A percentile compares a stretch with the other conserved stretches of the same genome.
phyloP scores from a whole-genome alignment of 2,797 vertebrate species.

The Artibeus lituratus region DNA sequence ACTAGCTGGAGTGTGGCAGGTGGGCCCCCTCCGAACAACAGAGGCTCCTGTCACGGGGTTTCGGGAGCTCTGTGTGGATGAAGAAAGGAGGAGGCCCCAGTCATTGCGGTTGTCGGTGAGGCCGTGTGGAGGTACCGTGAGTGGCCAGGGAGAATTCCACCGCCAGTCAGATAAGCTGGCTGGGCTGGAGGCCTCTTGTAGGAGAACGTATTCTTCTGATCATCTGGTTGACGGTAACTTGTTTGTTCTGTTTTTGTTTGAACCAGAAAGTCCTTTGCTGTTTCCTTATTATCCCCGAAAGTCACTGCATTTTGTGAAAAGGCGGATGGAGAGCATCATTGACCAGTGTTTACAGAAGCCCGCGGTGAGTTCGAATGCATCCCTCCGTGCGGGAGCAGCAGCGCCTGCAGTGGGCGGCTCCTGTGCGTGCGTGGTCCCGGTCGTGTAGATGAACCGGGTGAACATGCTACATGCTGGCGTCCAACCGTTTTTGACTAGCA shows the following conservation, averaged over 20 bases:
- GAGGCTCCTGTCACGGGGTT: background rate
- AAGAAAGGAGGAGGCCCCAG: no score
- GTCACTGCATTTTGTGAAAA: constrained; percentile 96
- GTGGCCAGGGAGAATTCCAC: background rate
- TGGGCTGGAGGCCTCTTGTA: background rate
- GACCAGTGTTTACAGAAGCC: constrained; percentile 95
- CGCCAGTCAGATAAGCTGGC: accelerated
- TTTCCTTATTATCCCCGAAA: constrained; percentile 96
- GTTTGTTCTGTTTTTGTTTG: constrained; percentile 64
- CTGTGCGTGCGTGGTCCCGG: background rate
- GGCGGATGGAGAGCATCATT: constrained; percentile 94
- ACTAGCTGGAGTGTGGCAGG: background rate
- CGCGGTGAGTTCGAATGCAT: constrained; percentile 87
- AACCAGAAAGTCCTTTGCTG: constrained; percentile 92
- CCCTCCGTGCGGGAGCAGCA: background rate
- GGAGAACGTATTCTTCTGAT: background rate
- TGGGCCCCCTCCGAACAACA: background rate
- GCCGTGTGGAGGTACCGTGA: accelerated
- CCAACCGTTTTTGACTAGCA: background rate
- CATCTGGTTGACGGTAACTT: background rate
- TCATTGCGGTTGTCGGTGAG: background rate
- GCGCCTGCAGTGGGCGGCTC: background rate
- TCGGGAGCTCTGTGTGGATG: background rate
- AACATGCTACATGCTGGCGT: background rate
- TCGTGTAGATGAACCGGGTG: background rate